These are phyloP conservation scores for Drosophila orosa DNA, from an alignment of 1,140 invertebrate species.

Conservation along the genomic window DNA sequence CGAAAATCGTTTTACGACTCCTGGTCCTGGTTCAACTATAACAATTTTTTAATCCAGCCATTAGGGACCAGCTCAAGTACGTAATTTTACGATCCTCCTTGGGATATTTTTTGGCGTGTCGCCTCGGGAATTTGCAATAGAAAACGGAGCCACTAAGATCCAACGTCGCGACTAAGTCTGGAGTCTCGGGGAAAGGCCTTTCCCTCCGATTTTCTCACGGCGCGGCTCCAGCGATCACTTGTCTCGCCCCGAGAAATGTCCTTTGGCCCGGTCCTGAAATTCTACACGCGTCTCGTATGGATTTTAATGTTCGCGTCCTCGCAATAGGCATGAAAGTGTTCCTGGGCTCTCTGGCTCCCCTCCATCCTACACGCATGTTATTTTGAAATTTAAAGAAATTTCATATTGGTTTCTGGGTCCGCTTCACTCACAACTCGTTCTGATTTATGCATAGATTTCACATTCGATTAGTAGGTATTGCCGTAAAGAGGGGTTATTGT, in stretches of 20 bases:
- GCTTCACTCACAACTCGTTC: slow-evolving; percentile 15
- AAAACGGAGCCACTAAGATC: slow-evolving; percentile 6
- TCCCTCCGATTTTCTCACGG: slow-evolving; percentile 60
- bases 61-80: slow-evolving; percentile 55
- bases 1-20: slow-evolving; percentile 46
- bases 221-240: slow-evolving; percentile 45
- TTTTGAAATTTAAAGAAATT: slow-evolving; percentile 51
- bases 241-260: slow-evolving; percentile 11
- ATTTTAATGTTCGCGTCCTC: slow-evolving; percentile 54
- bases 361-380: slow-evolving; percentile 46
- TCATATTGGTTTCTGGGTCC: slow-evolving; percentile 9
- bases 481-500: slow-evolving; percentile 26
- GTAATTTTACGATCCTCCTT: slow-evolving; percentile 47
- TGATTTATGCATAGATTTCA: slow-evolving; percentile 50
- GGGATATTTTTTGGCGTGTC: slow-evolving; percentile 58
- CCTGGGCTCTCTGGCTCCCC: background rate
- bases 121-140: slow-evolving; percentile 65
- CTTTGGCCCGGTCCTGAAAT: slow-evolving; percentile 61
- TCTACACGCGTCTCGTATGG: slow-evolving; percentile 64
- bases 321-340: slow-evolving; percentile 57
- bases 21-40: slow-evolving; percentile 70
- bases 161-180: slow-evolving; percentile 11
- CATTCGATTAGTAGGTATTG: slow-evolving; percentile 41
- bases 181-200: slow-evolving; percentile 49
- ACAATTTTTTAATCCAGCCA: slow-evolving; percentile 73